Conservation (phyloP, 2,113 vertebrate genomes). For the Rhea americana region DNA sequence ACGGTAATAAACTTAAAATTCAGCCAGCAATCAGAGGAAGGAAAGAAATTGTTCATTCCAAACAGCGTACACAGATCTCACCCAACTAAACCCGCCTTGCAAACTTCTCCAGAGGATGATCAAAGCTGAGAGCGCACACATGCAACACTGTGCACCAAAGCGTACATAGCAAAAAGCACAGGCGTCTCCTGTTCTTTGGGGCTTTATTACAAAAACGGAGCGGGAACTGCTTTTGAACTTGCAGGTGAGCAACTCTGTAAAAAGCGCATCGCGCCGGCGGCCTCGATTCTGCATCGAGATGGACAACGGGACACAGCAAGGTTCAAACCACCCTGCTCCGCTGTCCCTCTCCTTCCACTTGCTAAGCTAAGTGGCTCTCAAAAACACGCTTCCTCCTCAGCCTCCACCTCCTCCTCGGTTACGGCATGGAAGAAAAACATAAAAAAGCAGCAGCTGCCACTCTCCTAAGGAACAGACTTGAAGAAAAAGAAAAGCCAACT, state of each 20-base stretch:
- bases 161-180: neutral
- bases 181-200: slow-evolving; percentile 19
- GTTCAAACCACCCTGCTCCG: neutral
- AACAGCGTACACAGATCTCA: slow-evolving; percentile 6
- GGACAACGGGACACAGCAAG: neutral
- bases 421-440: slow-evolving; percentile 36
- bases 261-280: neutral
- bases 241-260: neutral
- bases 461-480: slow-evolving; percentile 42
- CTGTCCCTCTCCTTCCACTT: neutral
- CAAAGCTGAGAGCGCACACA: slow-evolving; percentile 33
- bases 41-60: neutral
- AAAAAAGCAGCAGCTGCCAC: slow-evolving; percentile 15
- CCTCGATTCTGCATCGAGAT: neutral
- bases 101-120: slow-evolving; percentile 43
- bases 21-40: slow-evolving; percentile 9
- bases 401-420: neutral
- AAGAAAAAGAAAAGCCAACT: slow-evolving; percentile 63
- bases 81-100: slow-evolving; percentile 20
- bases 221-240: slow-evolving; percentile 13
- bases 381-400: neutral
- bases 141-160: slow-evolving; percentile 11
- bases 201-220: slow-evolving; percentile 1
- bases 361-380: neutral
- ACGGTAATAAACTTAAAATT: slow-evolving; percentile 30